Conservation (phyloP, 2,797 vertebrate species). For the Lepus townsendii region DNA sequence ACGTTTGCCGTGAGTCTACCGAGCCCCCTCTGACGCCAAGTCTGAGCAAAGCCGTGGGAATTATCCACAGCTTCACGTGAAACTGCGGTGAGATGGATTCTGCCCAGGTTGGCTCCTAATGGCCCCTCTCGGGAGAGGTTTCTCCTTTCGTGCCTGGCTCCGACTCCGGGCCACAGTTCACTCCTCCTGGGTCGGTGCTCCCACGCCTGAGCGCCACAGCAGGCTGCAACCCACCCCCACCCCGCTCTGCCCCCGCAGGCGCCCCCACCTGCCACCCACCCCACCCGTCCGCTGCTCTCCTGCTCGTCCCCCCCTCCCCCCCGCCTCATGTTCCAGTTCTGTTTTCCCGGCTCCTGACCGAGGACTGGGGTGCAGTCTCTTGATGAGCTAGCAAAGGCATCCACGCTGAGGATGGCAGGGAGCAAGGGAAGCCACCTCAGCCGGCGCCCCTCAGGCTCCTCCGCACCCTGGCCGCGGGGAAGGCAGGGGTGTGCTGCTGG, state of each 20-base stretch:
- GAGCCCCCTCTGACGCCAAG: conserved; percentile 41
- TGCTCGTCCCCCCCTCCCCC: background rate
- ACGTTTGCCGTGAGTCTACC: background rate
- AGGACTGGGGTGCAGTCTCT: background rate
- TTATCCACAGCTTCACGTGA: conserved; percentile 22
- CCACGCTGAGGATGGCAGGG: accelerated
- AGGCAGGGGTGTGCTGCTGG: background rate
- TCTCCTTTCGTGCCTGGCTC: background rate
- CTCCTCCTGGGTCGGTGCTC: background rate
- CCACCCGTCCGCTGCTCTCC: background rate
- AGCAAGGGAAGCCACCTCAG: background rate
- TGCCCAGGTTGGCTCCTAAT: conserved; percentile 67
- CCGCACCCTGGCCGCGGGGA: background rate
- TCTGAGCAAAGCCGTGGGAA: conserved; percentile 38
- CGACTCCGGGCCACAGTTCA: background rate
- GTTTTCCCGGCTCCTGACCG: background rate
- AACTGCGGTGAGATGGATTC: conserved; percentile 21
- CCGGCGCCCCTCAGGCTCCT: background rate
- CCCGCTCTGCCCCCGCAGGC: background rate
- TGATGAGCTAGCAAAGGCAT: background rate
- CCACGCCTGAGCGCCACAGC: background rate
- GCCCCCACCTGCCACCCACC: background rate
- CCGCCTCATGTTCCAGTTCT: background rate
- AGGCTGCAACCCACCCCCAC: too few relatives aligned
- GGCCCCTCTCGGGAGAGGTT: conserved; percentile 51